Evolutionary conservation across 1,140 invertebrate species (phyloP), one percentile per base, ranked within the genome.

Genomic region (Hormaphis cornu): DNA sequence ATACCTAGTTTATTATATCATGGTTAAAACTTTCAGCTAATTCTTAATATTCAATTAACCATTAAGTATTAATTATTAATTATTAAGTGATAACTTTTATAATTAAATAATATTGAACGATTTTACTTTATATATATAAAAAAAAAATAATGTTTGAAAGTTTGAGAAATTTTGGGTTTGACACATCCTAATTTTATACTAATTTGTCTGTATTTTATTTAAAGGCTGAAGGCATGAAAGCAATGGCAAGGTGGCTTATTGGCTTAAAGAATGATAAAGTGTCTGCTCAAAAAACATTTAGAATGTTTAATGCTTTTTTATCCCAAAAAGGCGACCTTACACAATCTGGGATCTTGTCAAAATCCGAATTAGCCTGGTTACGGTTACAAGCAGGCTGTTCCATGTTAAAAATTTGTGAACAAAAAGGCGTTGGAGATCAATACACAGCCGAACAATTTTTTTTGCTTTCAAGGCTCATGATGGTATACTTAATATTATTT

Each of bases 371-470:
- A 86, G 90, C 94, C 9, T 92, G 94, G 85, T 76, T 98, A 33
- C 83, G 95, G 69, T 79, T 97, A 6, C 86, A 90, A 20, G 94
- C 95, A 30, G 95, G 93, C 26, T 91, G 89, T 77, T 93, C 93
- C 16, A 96, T 98, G 89, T 78, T 98, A 24, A 97, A 97, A 80
- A 89, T 97, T 42, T 95, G 92, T 79, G 93, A 97, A 76, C 93
- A 96, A 76, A 94, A 94, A 77, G 91, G 90, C 69, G 95, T 96
- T 50, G 91, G 93, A 18, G 94, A 97, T 80, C 90, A 96, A 76
- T 93, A 93, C 75, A 91, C 88, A 10, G 87, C 90, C 1, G 93
- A 96, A 75, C 95, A 97, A 80, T 98, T 95, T 80, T 95, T 95
- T 76, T 91, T 91, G 74, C 81, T 97, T 16, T 93, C 94, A 1